Evolutionary conservation across 1,140 invertebrate genomes (phyloP), one percentile per base, ranked within the genome.

Genomic region (Euschistus heros): DNA sequence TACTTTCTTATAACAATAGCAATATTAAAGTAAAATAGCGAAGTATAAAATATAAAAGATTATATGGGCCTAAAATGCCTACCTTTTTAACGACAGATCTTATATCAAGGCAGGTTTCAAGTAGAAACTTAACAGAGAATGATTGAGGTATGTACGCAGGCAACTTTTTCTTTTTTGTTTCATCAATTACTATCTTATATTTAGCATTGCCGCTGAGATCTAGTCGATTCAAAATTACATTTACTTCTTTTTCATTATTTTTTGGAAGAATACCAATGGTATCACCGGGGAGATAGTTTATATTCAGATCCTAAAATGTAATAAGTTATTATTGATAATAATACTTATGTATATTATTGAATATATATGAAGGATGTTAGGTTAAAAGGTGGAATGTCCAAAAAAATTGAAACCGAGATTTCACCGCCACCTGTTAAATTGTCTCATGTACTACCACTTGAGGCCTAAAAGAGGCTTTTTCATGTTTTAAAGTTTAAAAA

Each of bases 71-170:
- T 33, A 30, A 30, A 57, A 33, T 54, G 22, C 14, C 44, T 66
- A 66, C 64, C 57, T 66, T 66, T 30, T 66, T 66, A 2, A 50
- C 27, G 26, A 66, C 50, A 22, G 64, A 20, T 20, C 64, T 42
- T 15, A 66, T 47, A 27, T 66, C 64, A 20, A 66, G 15, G 30
- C 64, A 66, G 0, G 8, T 60, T 47, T 66, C 14, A 18, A 66
- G 44, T 44, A 66, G 13, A 22, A 55, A 44, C 15, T 22, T 42
- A 2, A 44, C 46, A 27, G 46, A 27, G 2, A 33, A 18, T 30
- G n/a, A 3, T 2, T 20, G 46, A 14, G 63, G 63, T 18, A 64
- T 24, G 33, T 64, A 20, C 30, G 26, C 5, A 27, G 63, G 63
- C 1, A 64, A 4, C 14, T 14, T 20, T 30, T n/a, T 18, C 52